Base-by-base conservation (phyloP, 2,113 vertebrate species). In the Oncorhynchus keta region DNA sequence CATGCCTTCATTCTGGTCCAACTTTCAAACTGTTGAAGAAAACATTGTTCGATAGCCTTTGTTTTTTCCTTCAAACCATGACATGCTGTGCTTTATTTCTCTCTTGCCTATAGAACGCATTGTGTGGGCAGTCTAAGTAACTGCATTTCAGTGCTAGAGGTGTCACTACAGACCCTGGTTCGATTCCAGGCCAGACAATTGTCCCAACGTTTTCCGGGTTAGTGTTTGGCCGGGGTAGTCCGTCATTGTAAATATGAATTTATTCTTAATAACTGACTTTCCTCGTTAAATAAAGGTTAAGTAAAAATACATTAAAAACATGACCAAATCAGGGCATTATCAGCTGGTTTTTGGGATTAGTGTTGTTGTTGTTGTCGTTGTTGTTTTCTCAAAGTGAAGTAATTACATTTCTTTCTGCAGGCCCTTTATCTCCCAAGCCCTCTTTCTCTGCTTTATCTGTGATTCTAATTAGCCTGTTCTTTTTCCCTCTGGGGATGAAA, bases 391-490 rank as follows among this genome's bases (percentile, higher is more conserved):
- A 45, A 11, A 11, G 39, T 45, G 39, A 73, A 76, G 72, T 79
- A 83, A 89, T 89, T 88, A 79, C 74, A 83, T 86, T 72, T 81
- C 68, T 83, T 76, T 82, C 76, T 82, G 35, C 84, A 73, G 80
- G 64, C 64, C 76, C 75, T 82, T 89, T 84, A 84, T 87, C 82
- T 85, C 61, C 26, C 74, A 64, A 59, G 64, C 84, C 64, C 68
- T 32, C 74, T 81, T 68, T 89, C 84, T 87, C 59, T 22, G 4
- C 73, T 84, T 89, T 84, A 89, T 86, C 87, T 85, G 84, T 85
- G 81, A 82, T 81, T 88, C 82, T 86, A 90, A 88, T 89, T 80
- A 84, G 84, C 48, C 65, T 62, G 68, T 30, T 57, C 72, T 79
- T 76, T 59, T 14, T 20, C 66, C 61, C 70, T 81, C 79, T 72